A percentile compares a stretch with the other conserved stretches of the same genome.
Conservation (phyloP, 2,797 vertebrate genomes). For the Takifugu ocellatus region DNA sequence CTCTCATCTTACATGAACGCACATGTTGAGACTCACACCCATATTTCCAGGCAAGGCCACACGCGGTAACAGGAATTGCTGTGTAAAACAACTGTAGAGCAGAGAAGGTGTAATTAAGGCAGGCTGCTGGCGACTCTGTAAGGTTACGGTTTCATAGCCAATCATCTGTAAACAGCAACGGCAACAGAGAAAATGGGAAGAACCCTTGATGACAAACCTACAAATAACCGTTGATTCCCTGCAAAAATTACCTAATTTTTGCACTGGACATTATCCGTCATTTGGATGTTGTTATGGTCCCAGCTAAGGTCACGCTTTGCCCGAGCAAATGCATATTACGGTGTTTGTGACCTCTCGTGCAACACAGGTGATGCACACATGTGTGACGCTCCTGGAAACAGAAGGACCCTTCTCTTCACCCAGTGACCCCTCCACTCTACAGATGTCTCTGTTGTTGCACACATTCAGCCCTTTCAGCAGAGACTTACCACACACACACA, state of each 20-base stretch:
- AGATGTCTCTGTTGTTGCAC: constrained; percentile 37
- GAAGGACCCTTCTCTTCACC: constrained; percentile 40
- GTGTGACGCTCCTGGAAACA: constrained; percentile 34
- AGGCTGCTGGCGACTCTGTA: background rate
- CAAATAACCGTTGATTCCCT: too few relatives aligned
- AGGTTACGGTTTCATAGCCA: background rate
- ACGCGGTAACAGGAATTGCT: constrained; percentile 13
- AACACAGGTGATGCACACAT: constrained; percentile 43
- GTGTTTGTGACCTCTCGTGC: constrained; percentile 16
- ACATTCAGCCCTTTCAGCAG: constrained; percentile 18
- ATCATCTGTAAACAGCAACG: background rate
- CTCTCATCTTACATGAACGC: constrained; percentile 34
- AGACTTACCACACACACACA: constrained; percentile 13
- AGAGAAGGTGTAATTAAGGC: constrained; percentile 33
- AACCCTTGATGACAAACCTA: too few relatives aligned
- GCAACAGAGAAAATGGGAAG: background rate
- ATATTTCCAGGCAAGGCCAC: constrained; percentile 30
- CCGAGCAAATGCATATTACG: background rate
- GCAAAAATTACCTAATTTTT: too few relatives aligned
- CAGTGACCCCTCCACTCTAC: constrained; percentile 46
- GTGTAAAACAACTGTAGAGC: constrained; percentile 28
- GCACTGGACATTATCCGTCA: too few relatives aligned
- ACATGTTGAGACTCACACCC: constrained; percentile 50
- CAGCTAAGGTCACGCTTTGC: background rate
- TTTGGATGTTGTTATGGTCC: too few relatives aligned